These are phyloP conservation scores for Chouioia cunea DNA, from an alignment of 2,888 invertebrate species.

Conservation along the genomic window DNA sequence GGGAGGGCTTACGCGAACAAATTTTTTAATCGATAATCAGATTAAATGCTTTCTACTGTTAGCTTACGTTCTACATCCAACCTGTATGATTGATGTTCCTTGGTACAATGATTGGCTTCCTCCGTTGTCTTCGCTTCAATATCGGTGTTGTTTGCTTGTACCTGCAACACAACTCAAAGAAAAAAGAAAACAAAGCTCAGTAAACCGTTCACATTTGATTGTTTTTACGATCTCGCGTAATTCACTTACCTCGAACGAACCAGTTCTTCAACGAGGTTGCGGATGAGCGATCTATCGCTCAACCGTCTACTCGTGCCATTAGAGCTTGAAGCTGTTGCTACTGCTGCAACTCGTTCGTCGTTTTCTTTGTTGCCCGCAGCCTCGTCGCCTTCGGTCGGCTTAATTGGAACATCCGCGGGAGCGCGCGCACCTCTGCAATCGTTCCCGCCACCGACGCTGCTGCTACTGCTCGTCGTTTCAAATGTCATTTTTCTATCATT, in stretches of 20 bases:
- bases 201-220: not conserved
- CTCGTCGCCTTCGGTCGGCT: slow-evolving; percentile 46
- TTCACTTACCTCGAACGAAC: slow-evolving; percentile 58
- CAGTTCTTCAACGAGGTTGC: slow-evolving; percentile 55
- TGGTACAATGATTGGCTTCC: not conserved
- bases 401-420: slow-evolving; percentile 50
- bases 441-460: not conserved
- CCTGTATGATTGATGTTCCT: slow-evolving; percentile 39
- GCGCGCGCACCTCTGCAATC: not conserved
- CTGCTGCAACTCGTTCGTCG: slow-evolving; percentile 17
- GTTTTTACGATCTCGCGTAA: too few species aligned
- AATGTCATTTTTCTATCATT: not conserved
- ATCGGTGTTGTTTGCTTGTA: slow-evolving; percentile 35
- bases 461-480: slow-evolving; percentile 21
- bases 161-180: slow-evolving; percentile 10
- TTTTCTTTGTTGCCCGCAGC: slow-evolving; percentile 34
- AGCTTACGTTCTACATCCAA: slow-evolving; percentile 47
- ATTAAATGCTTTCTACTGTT: slow-evolving; percentile 15
- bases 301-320: not conserved
- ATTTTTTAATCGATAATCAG: not conserved
- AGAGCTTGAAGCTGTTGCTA: not conserved
- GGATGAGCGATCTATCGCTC: slow-evolving; percentile 39
- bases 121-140: slow-evolving; percentile 23
- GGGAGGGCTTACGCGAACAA: not conserved
- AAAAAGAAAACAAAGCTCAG: not conserved